phyloP scores from a whole-genome alignment of 1,140 invertebrate genomes.

The Lycorma delicatula region DNA sequence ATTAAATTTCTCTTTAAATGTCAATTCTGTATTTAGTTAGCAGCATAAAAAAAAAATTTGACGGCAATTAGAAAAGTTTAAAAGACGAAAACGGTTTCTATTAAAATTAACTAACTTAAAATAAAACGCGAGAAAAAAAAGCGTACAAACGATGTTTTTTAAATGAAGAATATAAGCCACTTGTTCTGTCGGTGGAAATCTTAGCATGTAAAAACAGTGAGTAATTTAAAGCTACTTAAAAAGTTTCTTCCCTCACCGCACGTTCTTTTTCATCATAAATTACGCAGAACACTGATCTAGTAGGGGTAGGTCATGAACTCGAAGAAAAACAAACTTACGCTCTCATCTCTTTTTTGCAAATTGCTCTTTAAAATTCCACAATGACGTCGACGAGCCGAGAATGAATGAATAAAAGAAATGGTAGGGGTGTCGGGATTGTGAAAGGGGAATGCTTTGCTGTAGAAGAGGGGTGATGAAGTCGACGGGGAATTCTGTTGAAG shows the following conservation, averaged over 20 bases:
- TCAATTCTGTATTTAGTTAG: no score
- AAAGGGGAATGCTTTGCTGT: no score
- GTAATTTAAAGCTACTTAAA: constrained; percentile 28
- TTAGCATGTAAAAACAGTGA: constrained; percentile 18
- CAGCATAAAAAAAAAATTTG: no score
- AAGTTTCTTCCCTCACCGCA: constrained; percentile 19
- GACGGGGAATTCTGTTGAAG: no score
- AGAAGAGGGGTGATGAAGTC: no score
- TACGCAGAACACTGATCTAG: constrained; percentile 18
- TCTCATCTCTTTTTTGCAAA: constrained; percentile 15
- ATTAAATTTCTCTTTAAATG: no score
- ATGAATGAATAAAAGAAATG: constrained; percentile 20
- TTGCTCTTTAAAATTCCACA: constrained; percentile 24
- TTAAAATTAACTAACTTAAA: no score
- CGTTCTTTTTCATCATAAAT: constrained; percentile 23
- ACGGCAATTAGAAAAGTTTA: no score
- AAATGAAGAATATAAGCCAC: constrained; percentile 11
- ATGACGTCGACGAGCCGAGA: constrained; percentile 20
- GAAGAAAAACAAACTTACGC: constrained; percentile 13
- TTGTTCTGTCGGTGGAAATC: constrained; percentile 12
- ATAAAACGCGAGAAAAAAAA: no score
- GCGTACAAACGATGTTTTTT: no score
- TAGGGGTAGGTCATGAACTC: constrained; percentile 22
- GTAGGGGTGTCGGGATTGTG: constrained; percentile 1
- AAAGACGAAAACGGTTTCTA: no score